Evolutionary conservation across 2,113 vertebrate species (phyloP), one percentile per base, ranked within the genome.

Genomic region (Sterna hirundo): DNA sequence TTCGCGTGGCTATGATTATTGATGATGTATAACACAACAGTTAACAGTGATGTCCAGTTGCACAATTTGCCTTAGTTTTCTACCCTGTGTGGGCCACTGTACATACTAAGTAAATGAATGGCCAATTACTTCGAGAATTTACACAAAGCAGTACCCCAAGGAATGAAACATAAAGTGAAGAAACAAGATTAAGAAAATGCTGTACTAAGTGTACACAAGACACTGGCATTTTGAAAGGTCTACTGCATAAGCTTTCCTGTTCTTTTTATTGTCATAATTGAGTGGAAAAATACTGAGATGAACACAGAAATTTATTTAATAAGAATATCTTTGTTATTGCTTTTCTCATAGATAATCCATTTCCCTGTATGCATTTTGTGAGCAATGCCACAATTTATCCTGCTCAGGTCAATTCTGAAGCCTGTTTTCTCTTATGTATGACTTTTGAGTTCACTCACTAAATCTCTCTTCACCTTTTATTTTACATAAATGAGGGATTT

Each of bases 331-430:
- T 95, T 92, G 30, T 36, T 89, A 74, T 38, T 91, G 49, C 32
- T 93, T 96, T 93, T 89, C 44, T 86, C 22, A 86, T 83, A 69
- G 34, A 72, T 83, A 94, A 94, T 79, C 38, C 21, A 46, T 88
- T 96, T 95, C 51, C 22, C 16, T 76, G 10, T 77, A 32, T 29
- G 21, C 47, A 60, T 77, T 80, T 26, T 83, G 26, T 74, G 51
- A 80, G 27, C 72, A 94, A 90, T 84, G 20, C 10, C 36, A 83
- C 36, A 26, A 80, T 88, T 84, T 80, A 90, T 92, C 60, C 76
- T 15, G 12, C 36, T 75, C 60, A 54, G 44, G 54, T 92, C 82
- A 94, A 38, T 94, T 85, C 58, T 57, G 32, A 96, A 96, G 78
- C 15, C 26, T 83, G 58, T 79, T 85, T 91, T 83, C 40, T 40